These are phyloP conservation scores for Theodoxus fluviatilis DNA, from an alignment of 2,888 invertebrate genomes.

Conservation along the genomic window DNA sequence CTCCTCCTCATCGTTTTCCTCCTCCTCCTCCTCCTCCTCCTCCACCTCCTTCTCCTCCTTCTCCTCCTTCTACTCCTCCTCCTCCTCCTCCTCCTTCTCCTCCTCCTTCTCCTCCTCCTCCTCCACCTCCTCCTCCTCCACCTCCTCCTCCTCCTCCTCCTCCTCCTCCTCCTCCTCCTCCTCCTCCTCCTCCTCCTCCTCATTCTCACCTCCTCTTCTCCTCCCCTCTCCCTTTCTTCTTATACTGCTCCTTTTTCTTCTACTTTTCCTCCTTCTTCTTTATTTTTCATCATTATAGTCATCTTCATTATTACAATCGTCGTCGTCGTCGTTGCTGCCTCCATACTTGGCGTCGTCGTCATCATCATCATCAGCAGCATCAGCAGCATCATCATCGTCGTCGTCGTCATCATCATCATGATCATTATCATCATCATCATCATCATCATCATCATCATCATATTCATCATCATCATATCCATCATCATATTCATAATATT, in stretches of 20 bases:
- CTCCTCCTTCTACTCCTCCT: not conserved
- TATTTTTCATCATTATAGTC: not conserved
- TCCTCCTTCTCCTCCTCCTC: not conserved
- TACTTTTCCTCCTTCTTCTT: not conserved
- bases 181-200: not conserved
- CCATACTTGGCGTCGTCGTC: not conserved
- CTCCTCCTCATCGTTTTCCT: not conserved
- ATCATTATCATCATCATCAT: slow-evolving; percentile 21
- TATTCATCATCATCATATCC: too few species aligned
- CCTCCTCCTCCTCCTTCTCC: not conserved
- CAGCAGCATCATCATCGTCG: not conserved
- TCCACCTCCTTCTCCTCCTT: slow-evolving; percentile 12
- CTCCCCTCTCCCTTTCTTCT: not conserved
- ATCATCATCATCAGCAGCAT: not conserved
- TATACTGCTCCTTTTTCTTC: not conserved
- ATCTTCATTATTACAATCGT: not conserved
- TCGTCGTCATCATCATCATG: not conserved
- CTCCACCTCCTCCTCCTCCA: not conserved
- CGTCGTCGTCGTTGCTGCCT: not conserved
- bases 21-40: not conserved
- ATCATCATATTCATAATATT: too few species aligned
- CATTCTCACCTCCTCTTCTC: not conserved
- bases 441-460: too few species aligned
- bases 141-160: slow-evolving; percentile 1
- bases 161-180: not conserved